Evolutionary conservation across 1,140 invertebrate species (phyloP), one percentile per base, ranked within the genome.

Genomic region (Tetraneura akinire): DNA sequence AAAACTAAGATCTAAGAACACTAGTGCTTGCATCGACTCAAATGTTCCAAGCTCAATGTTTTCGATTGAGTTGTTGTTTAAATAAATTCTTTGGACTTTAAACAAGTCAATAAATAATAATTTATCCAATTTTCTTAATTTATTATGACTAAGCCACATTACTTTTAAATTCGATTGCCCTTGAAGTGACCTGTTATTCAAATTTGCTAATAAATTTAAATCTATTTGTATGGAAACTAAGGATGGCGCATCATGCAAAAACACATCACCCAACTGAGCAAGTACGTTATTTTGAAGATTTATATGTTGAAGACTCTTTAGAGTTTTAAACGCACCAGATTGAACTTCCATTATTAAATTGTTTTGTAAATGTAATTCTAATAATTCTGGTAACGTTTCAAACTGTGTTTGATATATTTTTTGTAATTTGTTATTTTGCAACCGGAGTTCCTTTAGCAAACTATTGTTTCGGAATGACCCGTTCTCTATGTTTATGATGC

Each of bases 281-380:
- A 97, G 85, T 45, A 89, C 87, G 86, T 97, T 96, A 16, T 92
- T 91, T 84, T 95, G 93, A 23, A 96, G 87, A 87, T 96, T 95
- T 55, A 96, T 90, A 83, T 96, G 93, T 83, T 96, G 93, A n/a
- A 98, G 88, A 83, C 90, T 93, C 82, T 89, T 89, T 51, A 98
- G 86, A 2, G 91, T 93, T 37, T 91, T 89, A 82, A 98, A 91
- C 0, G 95, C 91, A 62, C 94, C 94, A 4, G 91, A 89, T 82
- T 95, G 93, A 81, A 97, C 93, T 18, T 88, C 89, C 47, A 90
- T 89, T 80, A 97, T 94, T 9, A 89, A 85, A 86, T 97, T 97
- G 85, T 95, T 93, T 84, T 96, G 93, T 29, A 97, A 87, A 86
- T 96, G 93, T 26, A 97, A 86, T 85, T 96, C 94, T 82, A 94